Conservation (phyloP, 2,113 vertebrate species). For the Phalacrocorax carbo region DNA sequence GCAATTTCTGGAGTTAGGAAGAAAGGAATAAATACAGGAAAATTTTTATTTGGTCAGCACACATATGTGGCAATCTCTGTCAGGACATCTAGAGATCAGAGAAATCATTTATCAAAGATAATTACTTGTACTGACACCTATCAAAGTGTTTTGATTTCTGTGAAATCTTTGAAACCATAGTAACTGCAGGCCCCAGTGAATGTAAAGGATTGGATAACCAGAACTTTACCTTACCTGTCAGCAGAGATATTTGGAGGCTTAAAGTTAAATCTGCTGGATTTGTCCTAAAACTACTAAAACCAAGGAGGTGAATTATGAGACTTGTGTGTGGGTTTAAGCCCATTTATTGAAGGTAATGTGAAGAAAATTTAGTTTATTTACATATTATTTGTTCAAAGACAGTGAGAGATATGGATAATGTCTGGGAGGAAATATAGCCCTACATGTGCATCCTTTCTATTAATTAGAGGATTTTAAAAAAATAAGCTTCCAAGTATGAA, state of each 20-base stretch:
- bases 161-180: conserved; percentile 71
- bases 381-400: conserved; percentile 11
- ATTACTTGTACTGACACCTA: conserved; percentile 47
- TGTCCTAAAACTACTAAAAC: conserved; percentile 56
- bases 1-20: not conserved
- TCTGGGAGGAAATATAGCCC: not conserved
- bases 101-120: conserved; percentile 13
- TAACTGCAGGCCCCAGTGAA: conserved; percentile 63
- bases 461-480: not conserved
- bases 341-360: conserved; percentile 44
- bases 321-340: conserved; percentile 57
- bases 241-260: conserved; percentile 62
- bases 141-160: conserved; percentile 53
- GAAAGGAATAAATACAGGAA: not conserved
- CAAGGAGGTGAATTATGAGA: conserved; percentile 61
- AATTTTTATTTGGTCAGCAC: not conserved
- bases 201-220: conserved; percentile 35
- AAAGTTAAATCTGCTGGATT: conserved; percentile 65
- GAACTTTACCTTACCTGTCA: conserved; percentile 26
- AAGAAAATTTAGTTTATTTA: conserved; percentile 22
- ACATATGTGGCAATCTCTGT: not conserved
- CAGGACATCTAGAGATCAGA: not conserved
- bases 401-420: not conserved
- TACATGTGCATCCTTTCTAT: not conserved
- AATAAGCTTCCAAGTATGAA: not conserved